Conservation (phyloP, 2,797 vertebrate genomes). For the Sphaeramia orbicularis region DNA sequence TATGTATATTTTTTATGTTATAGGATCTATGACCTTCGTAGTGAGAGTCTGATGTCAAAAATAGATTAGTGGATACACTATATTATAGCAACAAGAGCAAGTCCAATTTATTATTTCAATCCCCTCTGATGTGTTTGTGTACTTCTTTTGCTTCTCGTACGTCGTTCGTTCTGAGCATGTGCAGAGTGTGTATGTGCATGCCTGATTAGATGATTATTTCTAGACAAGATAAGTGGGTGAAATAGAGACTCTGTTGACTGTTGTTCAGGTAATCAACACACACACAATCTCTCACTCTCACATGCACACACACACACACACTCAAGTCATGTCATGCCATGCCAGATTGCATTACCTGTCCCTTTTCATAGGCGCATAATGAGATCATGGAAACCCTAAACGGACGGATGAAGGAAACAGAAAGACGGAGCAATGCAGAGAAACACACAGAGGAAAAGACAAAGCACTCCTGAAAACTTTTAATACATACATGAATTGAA, state of each 20-base stretch:
- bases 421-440: slow-evolving; percentile 1
- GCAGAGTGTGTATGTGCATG: slow-evolving; percentile 2
- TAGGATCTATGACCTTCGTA: too few species aligned
- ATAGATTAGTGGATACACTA: too few species aligned
- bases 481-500: background rate
- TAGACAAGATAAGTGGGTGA: slow-evolving; percentile 88
- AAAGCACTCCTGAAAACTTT: slow-evolving; percentile 1
- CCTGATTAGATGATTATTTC: slow-evolving; percentile 91
- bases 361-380: slow-evolving; percentile 90
- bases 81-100: too few species aligned
- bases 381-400: slow-evolving; percentile 93
- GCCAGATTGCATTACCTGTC: slow-evolving; percentile 93
- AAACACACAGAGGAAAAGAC: background rate
- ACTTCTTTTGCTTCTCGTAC: too few species aligned
- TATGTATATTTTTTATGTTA: too few species aligned
- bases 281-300: slow-evolving; percentile 13
- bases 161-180: too few species aligned
- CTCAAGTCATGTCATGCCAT: slow-evolving; percentile 79
- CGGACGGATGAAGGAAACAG: slow-evolving; percentile 68
- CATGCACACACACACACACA: slow-evolving; percentile 19
- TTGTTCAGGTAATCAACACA: slow-evolving; percentile 90
- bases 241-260: slow-evolving; percentile 87
- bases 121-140: too few species aligned
- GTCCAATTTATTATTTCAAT: too few species aligned
- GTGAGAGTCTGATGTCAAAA: too few species aligned